Base-by-base conservation (phyloP, 1,140 invertebrate species). In the Penaeus chinensis region DNA sequence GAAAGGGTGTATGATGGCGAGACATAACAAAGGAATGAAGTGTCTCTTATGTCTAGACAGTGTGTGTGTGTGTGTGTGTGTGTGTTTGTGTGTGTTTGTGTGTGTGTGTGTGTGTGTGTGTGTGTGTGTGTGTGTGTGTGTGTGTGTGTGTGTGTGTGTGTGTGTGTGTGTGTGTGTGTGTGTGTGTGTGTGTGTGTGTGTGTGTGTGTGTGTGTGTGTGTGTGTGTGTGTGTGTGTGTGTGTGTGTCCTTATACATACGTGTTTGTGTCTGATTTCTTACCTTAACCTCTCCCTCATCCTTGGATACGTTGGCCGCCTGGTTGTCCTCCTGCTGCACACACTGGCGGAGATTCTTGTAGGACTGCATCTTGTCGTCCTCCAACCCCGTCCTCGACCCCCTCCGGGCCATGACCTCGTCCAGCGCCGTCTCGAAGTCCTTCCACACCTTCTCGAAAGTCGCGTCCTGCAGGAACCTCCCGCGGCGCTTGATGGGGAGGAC, bases 381-480 rank as follows among this genome's bases (percentile, higher is more conserved):
- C n/a, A 69, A 37, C 37, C 66, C 86, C 8, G 27, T 69, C 24
- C 65, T 71, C 65, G 87, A 83, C 20, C 88, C 83, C 47, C 78
- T 47, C 16, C 81, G 69, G 22, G 82, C 32, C 42, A 90, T 83
- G 71, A 90, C 62, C 16, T 90, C 89, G n/a, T 90, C 89, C 27
- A 90, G 86, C 24, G 87, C 89, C 4, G 47, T 84, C n/a, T 90
- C 89, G 74, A 90, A 90, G 60, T 90, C 89, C 8, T 84, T 80
- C 89, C 89, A 90, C n/a, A 89, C 89, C 11, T 81, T 90, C 65
- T 90, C 87, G 27, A 90, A 90, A 4, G 85, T 80, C 3, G 80
- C 66, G 82, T 90, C 89, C 63, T 90, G 84, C 76, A 90, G 89
- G 87, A 90, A 90, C 63, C 82, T 79, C 8, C 89, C 89, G 66